Base-by-base conservation (phyloP, 2,797 vertebrate species). In the Cichlasoma orientale region DNA sequence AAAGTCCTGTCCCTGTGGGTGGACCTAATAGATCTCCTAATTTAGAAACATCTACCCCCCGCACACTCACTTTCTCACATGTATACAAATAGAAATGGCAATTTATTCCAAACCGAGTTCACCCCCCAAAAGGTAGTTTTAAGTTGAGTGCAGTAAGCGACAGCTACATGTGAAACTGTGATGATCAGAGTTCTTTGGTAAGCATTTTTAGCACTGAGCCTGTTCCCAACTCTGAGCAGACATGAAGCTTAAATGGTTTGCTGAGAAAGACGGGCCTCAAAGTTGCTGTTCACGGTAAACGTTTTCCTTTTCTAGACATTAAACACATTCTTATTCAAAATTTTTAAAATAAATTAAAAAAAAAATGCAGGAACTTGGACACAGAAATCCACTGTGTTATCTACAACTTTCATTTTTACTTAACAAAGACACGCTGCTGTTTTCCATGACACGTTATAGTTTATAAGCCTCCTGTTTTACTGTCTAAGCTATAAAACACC, bases 111-210 rank as follows among this genome's bases (percentile, higher is more conserved):
- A 16, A 57, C 47, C 21, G 11, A 56, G 50, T 36, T 36, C 8
- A 36, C 10, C 36, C 36, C 36, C 36, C 9, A 11, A 36, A 36
- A 36, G 92, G 93, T 94, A 92, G 93, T 92, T 89, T 90, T 5
- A 76, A 38, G 86, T 88, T 88, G 29, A 89, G 92, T 90, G 90
- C 89, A 89, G 82, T 36, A 68, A 88, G 85, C 68, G 1, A 80
- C 72, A 1, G 89, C 90, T 92, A 82, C 90, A 80, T 82, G 57
- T 86, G 75, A 86, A 79, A 72, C 1, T 16, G 59, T 75, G 72
- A 88, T n/a, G 80, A 80, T 85, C 78, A 75, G 68, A 86, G 83
- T 50, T 92, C 90, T 93, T 93, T 94, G 92, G 90, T 90, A 78
- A 90, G 25, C 61, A 7, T 74, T 56, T 44, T 76, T 70, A 79